A percentile compares a stretch with the other conserved stretches of the same genome.
These are phyloP conservation scores for Rotaria magnacalcarata DNA, from an alignment of 2,888 invertebrate species.

Conservation along the genomic window DNA sequence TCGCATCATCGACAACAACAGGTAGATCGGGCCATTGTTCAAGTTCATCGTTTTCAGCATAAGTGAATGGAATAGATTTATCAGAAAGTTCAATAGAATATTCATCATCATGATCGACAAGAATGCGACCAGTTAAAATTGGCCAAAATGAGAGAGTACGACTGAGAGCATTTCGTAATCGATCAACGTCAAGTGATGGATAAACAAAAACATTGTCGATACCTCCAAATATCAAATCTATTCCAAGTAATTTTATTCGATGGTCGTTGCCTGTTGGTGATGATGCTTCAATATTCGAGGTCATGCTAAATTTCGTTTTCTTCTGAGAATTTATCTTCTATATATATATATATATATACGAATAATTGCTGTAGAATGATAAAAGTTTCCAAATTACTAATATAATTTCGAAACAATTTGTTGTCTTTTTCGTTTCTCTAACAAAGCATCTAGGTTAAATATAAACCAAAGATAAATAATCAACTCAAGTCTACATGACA, in stretches of 20 bases:
- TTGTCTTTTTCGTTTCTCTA: no score
- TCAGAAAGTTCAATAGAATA: background rate
- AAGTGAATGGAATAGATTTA: background rate
- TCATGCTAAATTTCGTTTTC: background rate
- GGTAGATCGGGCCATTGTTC: background rate
- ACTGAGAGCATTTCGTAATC: background rate
- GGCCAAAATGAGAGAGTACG: background rate
- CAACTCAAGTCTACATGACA: no score
- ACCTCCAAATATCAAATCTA: background rate
- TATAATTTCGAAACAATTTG: no score
- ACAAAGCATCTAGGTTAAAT: no score
- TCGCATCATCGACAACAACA: background rate
- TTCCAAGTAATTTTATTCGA: background rate
- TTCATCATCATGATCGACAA: background rate
- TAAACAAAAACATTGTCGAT: constrained; percentile 8
- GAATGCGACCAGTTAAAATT: background rate
- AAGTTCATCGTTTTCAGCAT: background rate
- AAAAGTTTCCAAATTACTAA: no score
- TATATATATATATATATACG: no score
- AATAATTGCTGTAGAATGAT: no score
- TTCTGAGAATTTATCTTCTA: no score
- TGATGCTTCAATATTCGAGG: background rate
- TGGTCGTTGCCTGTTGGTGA: background rate
- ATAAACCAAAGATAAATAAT: no score
- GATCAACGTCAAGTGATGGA: background rate